A percentile compares a stretch with the other conserved stretches of the same genome.
Conservation (phyloP, 2,797 vertebrate species). For the Peromyscus nudipes region DNA sequence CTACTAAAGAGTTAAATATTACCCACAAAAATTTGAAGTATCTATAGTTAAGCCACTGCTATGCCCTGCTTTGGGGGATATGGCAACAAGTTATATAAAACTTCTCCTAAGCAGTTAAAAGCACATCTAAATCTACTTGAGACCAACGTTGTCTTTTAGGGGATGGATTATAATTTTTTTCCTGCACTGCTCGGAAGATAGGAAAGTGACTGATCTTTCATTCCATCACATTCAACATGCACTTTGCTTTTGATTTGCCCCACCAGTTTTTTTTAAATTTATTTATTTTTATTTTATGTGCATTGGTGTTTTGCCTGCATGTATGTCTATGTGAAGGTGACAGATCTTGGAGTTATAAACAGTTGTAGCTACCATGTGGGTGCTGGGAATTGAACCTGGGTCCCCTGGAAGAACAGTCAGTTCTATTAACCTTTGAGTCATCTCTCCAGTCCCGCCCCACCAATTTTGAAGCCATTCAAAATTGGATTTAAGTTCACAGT, state of each 20-base stretch:
- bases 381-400: too few relatives aligned
- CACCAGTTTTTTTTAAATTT: not conserved
- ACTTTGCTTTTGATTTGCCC: not conserved
- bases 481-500: constrained; percentile 7
- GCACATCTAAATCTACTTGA: not conserved
- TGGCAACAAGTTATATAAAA: constrained; percentile 32
- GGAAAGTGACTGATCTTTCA: not conserved
- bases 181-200: not conserved
- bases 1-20: constrained; percentile 14
- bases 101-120: constrained; percentile 32
- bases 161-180: not conserved
- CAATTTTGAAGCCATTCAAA: constrained; percentile 27
- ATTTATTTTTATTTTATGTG: too few relatives aligned
- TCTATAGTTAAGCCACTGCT: not conserved
- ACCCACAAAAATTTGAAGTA: not conserved
- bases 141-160: not conserved
- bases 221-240: not conserved
- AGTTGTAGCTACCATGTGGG: too few relatives aligned
- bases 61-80: not conserved
- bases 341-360: too few relatives aligned
- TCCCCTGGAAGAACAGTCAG: too few relatives aligned
- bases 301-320: too few relatives aligned
- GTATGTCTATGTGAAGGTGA: too few relatives aligned
- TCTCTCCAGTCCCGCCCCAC: not conserved
- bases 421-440: too few relatives aligned